phyloP scores from a whole-genome alignment of 2,797 vertebrate genomes.

The Cossypha dichroa region DNA sequence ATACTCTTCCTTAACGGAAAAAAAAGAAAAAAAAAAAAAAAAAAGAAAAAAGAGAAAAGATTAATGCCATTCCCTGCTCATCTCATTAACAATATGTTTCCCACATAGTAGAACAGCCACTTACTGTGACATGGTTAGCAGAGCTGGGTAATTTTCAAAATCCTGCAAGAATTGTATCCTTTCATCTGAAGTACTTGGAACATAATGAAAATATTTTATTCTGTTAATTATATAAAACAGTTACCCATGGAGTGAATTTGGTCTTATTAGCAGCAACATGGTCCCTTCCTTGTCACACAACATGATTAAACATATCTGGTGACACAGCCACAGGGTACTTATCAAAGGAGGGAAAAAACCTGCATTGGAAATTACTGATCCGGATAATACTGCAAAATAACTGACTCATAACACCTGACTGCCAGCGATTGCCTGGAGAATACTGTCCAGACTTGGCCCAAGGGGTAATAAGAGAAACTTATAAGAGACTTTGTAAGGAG shows the following conservation, averaged over 20 bases:
- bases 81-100: background rate
- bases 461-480: background rate
- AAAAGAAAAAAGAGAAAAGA: background rate
- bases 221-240: background rate
- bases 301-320: background rate
- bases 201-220: constrained; percentile 8
- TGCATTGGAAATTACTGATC: background rate
- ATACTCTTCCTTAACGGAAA: background rate
- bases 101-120: background rate
- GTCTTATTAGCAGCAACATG: background rate
- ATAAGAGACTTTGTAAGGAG: background rate
- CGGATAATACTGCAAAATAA: background rate
- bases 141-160: background rate
- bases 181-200: background rate
- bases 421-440: background rate
- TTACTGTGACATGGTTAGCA: background rate
- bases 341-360: background rate
- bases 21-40: too few species aligned
- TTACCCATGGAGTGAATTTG: background rate
- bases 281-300: background rate
- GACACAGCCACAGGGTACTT: background rate
- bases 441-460: background rate
- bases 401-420: background rate
- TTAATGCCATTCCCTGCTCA: background rate
- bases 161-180: background rate